phyloP scores from a whole-genome alignment of 1,140 invertebrate genomes.

The Drosophila ogumai region DNA sequence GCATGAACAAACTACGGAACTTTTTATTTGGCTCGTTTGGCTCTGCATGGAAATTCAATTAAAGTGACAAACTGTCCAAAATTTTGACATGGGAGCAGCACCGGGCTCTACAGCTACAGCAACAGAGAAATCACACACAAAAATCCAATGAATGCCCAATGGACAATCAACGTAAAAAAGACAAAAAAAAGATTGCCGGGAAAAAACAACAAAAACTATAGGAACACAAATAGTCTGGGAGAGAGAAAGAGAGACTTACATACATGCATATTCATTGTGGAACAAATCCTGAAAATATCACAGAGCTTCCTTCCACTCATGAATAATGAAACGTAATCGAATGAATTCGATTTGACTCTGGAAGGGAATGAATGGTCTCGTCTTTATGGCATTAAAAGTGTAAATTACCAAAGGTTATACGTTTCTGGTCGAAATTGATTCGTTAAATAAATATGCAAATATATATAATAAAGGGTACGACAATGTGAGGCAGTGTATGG shows the following conservation, averaged over 20 bases:
- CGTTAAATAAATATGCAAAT: not conserved
- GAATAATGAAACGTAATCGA: conserved; percentile 48
- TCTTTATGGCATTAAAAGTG: conserved; percentile 28
- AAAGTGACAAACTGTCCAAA: conserved; percentile 83
- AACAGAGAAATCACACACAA: conserved; percentile 36
- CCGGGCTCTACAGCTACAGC: conserved; percentile 5
- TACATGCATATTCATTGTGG: conserved; percentile 48
- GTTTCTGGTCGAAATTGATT: not conserved
- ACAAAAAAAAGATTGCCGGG: conserved; percentile 22
- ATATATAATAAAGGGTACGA: not conserved
- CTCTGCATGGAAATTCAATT: conserved; percentile 81
- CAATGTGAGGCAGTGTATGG: too few species aligned
- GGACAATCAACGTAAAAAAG: conserved; percentile 70
- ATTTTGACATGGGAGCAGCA: conserved; percentile 74
- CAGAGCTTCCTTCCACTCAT: conserved; percentile 26
- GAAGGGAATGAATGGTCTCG: conserved; percentile 3
- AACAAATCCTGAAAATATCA: conserved; percentile 38
- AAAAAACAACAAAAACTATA: conserved; percentile 8
- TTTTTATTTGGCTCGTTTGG: conserved; percentile 47
- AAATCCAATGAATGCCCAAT: conserved; percentile 79
- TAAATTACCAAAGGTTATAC: conserved; percentile 8
- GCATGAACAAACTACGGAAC: conserved; percentile 53
- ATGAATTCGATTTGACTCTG: conserved; percentile 35
- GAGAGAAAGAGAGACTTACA: conserved; percentile 18
- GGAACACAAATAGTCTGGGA: conserved; percentile 37